Percentiles rank a stretch among this genome's conserved stretches.
phyloP scores from a whole-genome alignment of 2,888 invertebrate genomes.

The Andrena chrysosceles region DNA sequence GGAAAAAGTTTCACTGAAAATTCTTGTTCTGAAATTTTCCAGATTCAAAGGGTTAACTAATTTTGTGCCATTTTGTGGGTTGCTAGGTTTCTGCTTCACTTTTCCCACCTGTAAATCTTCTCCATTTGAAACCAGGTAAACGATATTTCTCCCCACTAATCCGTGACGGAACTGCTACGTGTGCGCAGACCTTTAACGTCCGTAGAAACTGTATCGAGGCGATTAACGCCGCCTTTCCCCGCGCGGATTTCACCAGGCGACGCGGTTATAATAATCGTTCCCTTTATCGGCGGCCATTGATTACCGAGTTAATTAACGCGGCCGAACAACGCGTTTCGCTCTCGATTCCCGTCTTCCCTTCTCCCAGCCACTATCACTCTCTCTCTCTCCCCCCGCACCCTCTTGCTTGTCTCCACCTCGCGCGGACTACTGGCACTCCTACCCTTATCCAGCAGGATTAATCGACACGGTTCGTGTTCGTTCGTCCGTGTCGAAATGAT shows the following conservation, averaged over 20 bases:
- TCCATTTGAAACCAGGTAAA: too few relatives aligned
- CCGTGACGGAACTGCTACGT: too few relatives aligned
- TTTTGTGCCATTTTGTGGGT: too few relatives aligned
- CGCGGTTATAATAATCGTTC: slow-evolving; percentile 15
- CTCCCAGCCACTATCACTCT: background rate
- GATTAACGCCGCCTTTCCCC: slow-evolving; percentile 26
- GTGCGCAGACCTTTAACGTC: slow-evolving; percentile 14
- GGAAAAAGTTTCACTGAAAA: too few relatives aligned
- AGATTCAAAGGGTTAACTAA: too few relatives aligned
- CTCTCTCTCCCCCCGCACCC: background rate
- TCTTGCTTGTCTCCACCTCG: background rate
- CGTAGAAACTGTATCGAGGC: background rate
- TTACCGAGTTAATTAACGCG: slow-evolving; percentile 39
- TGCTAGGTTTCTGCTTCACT: too few relatives aligned
- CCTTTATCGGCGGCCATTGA: slow-evolving; percentile 36
- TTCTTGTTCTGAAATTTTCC: too few relatives aligned
- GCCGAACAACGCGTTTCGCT: slow-evolving; percentile 12
- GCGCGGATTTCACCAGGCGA: slow-evolving; percentile 19
- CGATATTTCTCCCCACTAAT: too few relatives aligned
- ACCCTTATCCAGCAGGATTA: slow-evolving; percentile 1
- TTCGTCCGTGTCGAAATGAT: slow-evolving; percentile 36
- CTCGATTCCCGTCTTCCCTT: slow-evolving; percentile 4
- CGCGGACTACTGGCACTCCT: background rate
- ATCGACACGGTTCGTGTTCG: background rate
- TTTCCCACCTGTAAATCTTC: too few relatives aligned